A percentile compares a stretch with the other conserved stretches of the same genome.
Conservation (phyloP, 2,797 vertebrate species). For the Decapterus maruadsi region DNA sequence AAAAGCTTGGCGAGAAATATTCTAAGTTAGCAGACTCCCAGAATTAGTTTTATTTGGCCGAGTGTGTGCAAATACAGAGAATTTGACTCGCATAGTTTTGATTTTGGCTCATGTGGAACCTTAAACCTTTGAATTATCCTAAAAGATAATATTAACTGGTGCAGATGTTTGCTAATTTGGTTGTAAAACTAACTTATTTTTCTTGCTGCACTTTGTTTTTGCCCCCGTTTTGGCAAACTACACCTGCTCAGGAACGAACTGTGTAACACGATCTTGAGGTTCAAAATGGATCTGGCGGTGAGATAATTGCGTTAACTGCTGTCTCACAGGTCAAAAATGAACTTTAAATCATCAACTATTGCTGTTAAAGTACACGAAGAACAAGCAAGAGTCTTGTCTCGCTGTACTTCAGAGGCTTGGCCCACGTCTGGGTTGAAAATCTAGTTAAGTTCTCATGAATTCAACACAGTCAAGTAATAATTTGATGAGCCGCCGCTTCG, state of each 20-base stretch:
- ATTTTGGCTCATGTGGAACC: no score
- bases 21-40: no score
- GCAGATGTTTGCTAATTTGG: no score
- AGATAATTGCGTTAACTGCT: neutral
- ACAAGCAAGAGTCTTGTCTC: neutral
- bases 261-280: neutral
- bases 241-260: neutral
- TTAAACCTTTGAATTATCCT: no score
- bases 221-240: neutral
- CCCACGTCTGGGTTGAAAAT: slow-evolving; percentile 15
- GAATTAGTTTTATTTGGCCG: no score
- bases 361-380: neutral
- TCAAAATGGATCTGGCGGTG: neutral
- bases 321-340: neutral
- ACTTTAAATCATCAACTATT: neutral
- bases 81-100: no score
- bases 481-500: slow-evolving; percentile 20
- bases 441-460: slow-evolving; percentile 20
- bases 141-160: no score
- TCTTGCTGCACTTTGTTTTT: no score
- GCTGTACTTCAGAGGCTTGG: neutral
- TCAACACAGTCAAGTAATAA: slow-evolving; percentile 20
- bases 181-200: no score
- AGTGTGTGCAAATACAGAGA: no score
- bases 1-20: no score